A percentile compares a stretch with the other conserved stretches of the same genome.
Evolutionary conservation across 2,888 invertebrate species (phyloP).

Genomic region (Drosophila sordidapex): DNA sequence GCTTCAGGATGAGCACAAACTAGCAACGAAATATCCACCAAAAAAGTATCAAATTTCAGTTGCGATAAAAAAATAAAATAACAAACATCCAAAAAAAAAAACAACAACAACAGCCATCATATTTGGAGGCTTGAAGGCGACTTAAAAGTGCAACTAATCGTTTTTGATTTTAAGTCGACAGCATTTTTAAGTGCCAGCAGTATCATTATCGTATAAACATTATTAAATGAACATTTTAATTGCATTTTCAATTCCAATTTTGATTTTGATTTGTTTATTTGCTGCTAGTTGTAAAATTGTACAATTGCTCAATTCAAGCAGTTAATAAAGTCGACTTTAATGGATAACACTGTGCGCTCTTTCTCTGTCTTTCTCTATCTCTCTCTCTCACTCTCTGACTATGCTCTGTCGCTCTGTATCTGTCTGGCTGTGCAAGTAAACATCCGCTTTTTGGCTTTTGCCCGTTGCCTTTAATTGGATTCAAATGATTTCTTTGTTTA

Average conservation of each 20-base stretch:
- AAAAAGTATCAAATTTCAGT: conserved; percentile 73
- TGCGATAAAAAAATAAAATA: conserved; percentile 13
- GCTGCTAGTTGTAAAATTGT: conserved; percentile 3
- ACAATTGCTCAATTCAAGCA: conserved; percentile 22
- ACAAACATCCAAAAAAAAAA: conserved; percentile 1
- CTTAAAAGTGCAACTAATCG: conserved; percentile 47
- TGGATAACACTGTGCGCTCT: conserved; percentile 36
- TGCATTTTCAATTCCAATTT: conserved; percentile 16
- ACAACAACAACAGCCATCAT: background rate
- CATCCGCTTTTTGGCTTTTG: conserved; percentile 52
- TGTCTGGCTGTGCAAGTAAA: conserved; percentile 46
- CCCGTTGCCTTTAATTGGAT: conserved; percentile 28
- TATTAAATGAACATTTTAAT: background rate
- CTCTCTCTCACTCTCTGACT: background rate
- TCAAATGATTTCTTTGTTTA: conserved; percentile 76
- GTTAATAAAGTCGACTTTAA: conserved; percentile 56
- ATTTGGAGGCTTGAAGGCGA: conserved; percentile 7
- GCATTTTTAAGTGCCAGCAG: conserved; percentile 39
- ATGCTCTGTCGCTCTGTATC: background rate
- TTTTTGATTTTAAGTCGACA: conserved; percentile 33
- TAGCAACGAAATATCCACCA: conserved; percentile 38
- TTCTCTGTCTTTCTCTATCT: background rate
- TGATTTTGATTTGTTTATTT: conserved; percentile 44
- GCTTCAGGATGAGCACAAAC: conserved; percentile 33
- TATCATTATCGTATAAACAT: conserved; percentile 3